phyloP scores from a whole-genome alignment of 2,113 vertebrate genomes.

The Agapornis roseicollis region DNA sequence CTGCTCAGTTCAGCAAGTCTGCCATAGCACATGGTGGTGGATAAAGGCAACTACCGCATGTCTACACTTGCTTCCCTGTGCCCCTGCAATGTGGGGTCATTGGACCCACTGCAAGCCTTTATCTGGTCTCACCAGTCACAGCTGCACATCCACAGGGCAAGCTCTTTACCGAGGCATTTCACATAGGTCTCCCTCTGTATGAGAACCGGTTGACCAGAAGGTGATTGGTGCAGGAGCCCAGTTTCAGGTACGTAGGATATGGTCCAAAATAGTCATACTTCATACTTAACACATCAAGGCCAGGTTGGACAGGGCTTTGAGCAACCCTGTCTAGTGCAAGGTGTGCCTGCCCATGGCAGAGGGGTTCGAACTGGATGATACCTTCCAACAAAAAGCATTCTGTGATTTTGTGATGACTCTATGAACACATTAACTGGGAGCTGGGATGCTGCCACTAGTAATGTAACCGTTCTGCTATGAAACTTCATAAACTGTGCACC shows the following conservation, averaged over 20 bases:
- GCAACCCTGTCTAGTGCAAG: background rate
- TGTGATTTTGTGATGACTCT: background rate
- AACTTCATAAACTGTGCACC: background rate
- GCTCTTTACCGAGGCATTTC: background rate
- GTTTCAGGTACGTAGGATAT: accelerated
- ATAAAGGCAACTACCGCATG: background rate
- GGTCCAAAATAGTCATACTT: background rate
- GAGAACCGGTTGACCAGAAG: background rate
- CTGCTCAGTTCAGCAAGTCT: background rate
- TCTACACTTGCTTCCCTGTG: background rate
- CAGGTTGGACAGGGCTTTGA: background rate
- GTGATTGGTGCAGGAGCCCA: background rate
- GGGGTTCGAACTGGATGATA: background rate
- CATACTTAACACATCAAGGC: background rate
- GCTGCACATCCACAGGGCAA: background rate
- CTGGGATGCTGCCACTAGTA: background rate
- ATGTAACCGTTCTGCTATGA: accelerated
- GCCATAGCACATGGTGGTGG: accelerated
- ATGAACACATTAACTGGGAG: background rate
- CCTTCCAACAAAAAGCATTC: background rate
- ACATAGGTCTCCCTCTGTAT: background rate
- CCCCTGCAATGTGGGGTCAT: accelerated
- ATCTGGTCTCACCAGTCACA: background rate
- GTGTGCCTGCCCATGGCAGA: background rate
- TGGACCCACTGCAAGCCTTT: background rate